A percentile compares a stretch with the other conserved stretches of the same genome.
Evolutionary conservation across 2,888 invertebrate species (phyloP).

Genomic region (Papilio elwesi): DNA sequence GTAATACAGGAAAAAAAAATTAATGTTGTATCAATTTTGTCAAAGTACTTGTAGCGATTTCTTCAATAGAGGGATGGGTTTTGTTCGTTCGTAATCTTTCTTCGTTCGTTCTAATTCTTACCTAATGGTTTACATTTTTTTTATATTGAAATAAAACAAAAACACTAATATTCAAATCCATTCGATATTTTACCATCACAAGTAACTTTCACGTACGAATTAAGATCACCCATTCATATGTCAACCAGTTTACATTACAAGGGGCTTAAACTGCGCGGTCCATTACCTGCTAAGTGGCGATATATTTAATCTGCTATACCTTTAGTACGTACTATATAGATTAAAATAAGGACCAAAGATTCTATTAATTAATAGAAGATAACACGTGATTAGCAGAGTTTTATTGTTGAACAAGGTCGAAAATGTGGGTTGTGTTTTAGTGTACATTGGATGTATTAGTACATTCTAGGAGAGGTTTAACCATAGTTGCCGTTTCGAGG

Average conservation of each 20-base stretch:
- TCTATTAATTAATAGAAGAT: slow-evolving; percentile 2
- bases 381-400: slow-evolving; percentile 2
- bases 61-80: too few relatives aligned
- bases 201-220: slow-evolving; percentile 72
- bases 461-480: too few relatives aligned
- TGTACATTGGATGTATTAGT: too few relatives aligned
- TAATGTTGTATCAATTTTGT: too few relatives aligned
- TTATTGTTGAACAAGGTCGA: neutral
- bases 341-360: slow-evolving; percentile 6
- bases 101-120: too few relatives aligned
- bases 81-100: too few relatives aligned
- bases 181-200: slow-evolving; percentile 69
- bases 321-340: slow-evolving; percentile 1
- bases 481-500: too few relatives aligned
- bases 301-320: slow-evolving; percentile 35
- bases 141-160: too few relatives aligned
- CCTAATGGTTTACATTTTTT: too few relatives aligned
- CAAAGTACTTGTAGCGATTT: too few relatives aligned
- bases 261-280: slow-evolving; percentile 60
- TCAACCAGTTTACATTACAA: slow-evolving; percentile 71
- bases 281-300: slow-evolving; percentile 55
- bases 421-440: neutral
- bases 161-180: slow-evolving; percentile 52
- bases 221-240: slow-evolving; percentile 82
- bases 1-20: neutral